phyloP scores from a whole-genome alignment of 2,113 vertebrate genomes.

The Rhinolophus ferrumequinum region DNA sequence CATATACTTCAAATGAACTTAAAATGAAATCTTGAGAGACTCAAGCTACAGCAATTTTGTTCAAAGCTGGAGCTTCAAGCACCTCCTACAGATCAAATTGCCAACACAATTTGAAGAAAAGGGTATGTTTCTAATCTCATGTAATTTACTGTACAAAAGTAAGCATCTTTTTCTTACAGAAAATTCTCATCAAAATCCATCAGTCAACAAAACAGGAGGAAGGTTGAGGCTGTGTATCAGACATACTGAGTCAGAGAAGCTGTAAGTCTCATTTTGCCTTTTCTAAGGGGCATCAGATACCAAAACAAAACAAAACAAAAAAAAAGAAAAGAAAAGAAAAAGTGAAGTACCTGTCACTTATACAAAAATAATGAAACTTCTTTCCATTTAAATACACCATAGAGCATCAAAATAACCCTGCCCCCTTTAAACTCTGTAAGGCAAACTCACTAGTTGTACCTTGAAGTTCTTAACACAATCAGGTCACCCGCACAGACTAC shows the following conservation, averaged over 20 bases:
- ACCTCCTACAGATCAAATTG: conserved; percentile 67
- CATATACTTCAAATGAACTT: conserved; percentile 60
- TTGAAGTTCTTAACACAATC: neutral
- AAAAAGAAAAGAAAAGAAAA: neutral
- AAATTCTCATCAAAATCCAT: conserved; percentile 43
- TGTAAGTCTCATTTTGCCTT: neutral
- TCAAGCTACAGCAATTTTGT: conserved; percentile 56
- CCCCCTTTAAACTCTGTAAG: neutral
- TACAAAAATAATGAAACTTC: neutral
- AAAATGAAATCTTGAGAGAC: conserved; percentile 54
- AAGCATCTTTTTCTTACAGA: conserved; percentile 24
- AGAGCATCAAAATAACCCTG: conserved; percentile 22
- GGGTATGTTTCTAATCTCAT: conserved; percentile 68
- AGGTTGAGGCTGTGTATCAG: neutral
- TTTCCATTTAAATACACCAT: conserved; percentile 29
- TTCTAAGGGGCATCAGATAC: neutral
- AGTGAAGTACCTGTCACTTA: neutral
- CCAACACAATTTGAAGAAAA: conserved; percentile 66
- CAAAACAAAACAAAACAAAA: neutral
- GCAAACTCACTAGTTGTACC: neutral
- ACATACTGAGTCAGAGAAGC: neutral
- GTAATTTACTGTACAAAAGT: conserved; percentile 55
- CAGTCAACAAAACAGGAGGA: conserved; percentile 1
- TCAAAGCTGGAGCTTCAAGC: conserved; percentile 65
- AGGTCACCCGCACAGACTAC: neutral